These are phyloP conservation scores for Mormoops blainvillei DNA, from an alignment of 2,113 vertebrate species.

Conservation along the genomic window DNA sequence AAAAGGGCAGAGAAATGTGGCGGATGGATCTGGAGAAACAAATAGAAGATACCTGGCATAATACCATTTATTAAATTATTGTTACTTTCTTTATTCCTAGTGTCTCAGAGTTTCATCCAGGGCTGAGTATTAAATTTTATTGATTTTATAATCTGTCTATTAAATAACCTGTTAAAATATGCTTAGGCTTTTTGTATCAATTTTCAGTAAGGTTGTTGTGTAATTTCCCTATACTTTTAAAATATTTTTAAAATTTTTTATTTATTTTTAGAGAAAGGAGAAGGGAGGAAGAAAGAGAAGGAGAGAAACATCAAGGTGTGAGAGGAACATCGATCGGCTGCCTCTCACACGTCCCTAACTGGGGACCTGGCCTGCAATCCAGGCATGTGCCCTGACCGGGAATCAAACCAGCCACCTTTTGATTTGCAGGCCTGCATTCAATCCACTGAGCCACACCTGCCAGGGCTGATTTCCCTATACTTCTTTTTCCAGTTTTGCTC, in stretches of 20 bases:
- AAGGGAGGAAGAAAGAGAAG: too few species aligned
- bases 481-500: not conserved
- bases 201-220: not conserved
- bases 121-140: not conserved
- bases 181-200: not conserved
- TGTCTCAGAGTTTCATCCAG: not conserved
- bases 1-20: not conserved
- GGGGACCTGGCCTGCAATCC: too few species aligned
- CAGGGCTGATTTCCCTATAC: not conserved
- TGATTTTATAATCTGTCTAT: not conserved
- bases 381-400: too few species aligned
- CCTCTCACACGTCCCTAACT: too few species aligned
- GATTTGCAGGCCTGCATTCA: too few species aligned
- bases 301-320: too few species aligned
- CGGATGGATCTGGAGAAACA: not conserved
- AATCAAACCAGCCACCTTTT: too few species aligned
- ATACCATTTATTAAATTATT: not conserved
- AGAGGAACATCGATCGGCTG: too few species aligned
- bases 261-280: too few species aligned
- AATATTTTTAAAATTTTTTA: not conserved
- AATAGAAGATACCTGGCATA: not conserved
- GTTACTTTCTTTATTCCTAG: not conserved
- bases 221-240: not conserved
- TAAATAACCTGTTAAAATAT: conserved; percentile 17
- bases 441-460: too few species aligned